Evolutionary conservation across 1,140 invertebrate species (phyloP), one percentile per base, ranked within the genome.

Genomic region (Penaeus chinensis): DNA sequence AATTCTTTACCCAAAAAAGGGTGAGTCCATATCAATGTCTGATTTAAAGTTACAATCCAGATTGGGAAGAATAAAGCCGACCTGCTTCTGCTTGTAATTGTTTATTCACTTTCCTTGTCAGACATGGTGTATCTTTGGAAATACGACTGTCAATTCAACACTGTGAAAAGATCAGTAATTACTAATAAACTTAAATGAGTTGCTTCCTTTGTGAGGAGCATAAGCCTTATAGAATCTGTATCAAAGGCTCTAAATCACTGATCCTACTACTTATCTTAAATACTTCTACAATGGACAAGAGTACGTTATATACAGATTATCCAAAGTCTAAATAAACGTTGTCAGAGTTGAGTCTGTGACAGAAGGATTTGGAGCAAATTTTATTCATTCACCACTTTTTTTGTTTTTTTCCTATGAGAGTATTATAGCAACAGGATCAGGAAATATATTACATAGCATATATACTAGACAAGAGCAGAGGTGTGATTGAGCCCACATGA

Each of bases 231-330:
- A 71, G 77, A 79, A 82, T 63, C 47, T 19, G n/a, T 42, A 82
- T 76, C 65, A 76, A 76, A 76, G 85, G 47, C 69, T 32, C 42
- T 62, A 78, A 82, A 82, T 82, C 65, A 66, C 61, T 82, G 61
- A 87, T 82, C 85, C 65, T 76, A 54, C 69, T 81, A 87, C 63
- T 82, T 82, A 62, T 62, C 77, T 71, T 84, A 84, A 88, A 78
- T 84, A 66, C 71, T 88, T 81, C 87, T 88, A 88, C 82, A 84
- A 79, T 88, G 82, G 87, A 88, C 87, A 88, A 88, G 47, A 88
- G 62, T 88, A 88, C 87, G 83, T 60, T 88, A 88, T 88, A 84
- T 88, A 88, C 87, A 88, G 60, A 66, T 84, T 76, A 84, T 88
- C 76, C 63, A 79, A 42, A 79, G 71, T 79, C 82, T 84, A 84